Percentiles rank a stretch among this genome's conserved stretches.
Evolutionary conservation across 2,888 invertebrate genomes (phyloP).

Genomic region (Nomada fabriciana): DNA sequence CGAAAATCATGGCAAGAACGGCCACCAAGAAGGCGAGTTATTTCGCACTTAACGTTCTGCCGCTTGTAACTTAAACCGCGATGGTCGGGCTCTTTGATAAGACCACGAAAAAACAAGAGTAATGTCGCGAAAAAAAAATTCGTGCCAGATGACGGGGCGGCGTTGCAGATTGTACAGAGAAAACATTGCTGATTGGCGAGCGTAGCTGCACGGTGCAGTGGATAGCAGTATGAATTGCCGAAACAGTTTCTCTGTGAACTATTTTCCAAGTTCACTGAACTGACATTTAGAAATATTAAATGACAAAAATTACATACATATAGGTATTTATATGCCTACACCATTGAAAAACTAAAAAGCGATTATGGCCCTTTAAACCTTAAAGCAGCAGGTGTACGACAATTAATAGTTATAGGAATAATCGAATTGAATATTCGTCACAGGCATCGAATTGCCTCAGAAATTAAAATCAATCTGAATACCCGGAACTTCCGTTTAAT

Average conservation of each 20-base stretch:
- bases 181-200: slow-evolving; percentile 20
- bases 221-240: not conserved
- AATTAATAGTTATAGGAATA: no score
- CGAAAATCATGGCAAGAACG: slow-evolving; percentile 35
- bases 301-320: no score
- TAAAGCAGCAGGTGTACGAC: no score
- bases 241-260: not conserved
- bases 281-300: not conserved
- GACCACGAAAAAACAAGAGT: slow-evolving; percentile 42
- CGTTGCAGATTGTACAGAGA: slow-evolving; percentile 5
- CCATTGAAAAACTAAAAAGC: not conserved
- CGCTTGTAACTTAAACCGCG: slow-evolving; percentile 55
- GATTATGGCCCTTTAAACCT: no score
- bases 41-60: slow-evolving; percentile 56
- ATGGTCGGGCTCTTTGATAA: slow-evolving; percentile 53
- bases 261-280: not conserved
- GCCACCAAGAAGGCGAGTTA: slow-evolving; percentile 59
- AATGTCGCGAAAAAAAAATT: slow-evolving; percentile 28
- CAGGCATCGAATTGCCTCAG: not conserved
- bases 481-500: slow-evolving; percentile 1
- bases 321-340: no score
- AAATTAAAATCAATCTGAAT: slow-evolving; percentile 21
- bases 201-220: not conserved
- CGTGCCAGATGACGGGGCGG: slow-evolving; percentile 46
- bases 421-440: not conserved